Percentiles rank a stretch among this genome's conserved stretches.
Conservation (phyloP, 2,888 invertebrate genomes). For the Deilephila elpenor region DNA sequence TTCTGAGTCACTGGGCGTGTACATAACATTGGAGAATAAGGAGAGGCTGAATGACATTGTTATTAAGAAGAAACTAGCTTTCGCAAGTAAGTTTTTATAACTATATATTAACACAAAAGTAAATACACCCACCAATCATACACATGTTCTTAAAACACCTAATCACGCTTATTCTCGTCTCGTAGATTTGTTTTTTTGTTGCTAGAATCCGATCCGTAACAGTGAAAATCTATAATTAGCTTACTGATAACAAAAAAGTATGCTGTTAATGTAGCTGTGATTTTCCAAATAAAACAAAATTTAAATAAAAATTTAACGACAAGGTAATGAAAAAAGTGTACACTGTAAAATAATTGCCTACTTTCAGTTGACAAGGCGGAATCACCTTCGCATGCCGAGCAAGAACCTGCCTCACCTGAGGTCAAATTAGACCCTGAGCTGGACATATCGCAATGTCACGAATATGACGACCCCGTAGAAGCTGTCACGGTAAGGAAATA, state of each 20-base stretch:
- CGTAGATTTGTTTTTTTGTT: no score
- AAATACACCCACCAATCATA: no score
- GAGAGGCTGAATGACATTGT: slow-evolving; percentile 60
- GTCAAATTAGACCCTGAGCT: slow-evolving; percentile 42
- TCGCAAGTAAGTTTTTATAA: slow-evolving; percentile 43
- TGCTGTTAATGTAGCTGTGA: no score
- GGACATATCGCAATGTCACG: slow-evolving; percentile 60
- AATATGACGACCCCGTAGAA: slow-evolving; percentile 71
- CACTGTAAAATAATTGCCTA: slow-evolving; percentile 16
- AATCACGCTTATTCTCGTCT: no score
- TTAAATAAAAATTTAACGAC: neutral
- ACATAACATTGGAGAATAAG: slow-evolving; percentile 53
- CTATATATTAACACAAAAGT: no score
- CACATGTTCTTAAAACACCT: no score
- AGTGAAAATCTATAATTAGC: no score
- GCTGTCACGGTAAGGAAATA: slow-evolving; percentile 66
- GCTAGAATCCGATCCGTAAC: no score
- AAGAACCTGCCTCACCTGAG: slow-evolving; percentile 39
- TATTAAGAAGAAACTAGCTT: slow-evolving; percentile 54
- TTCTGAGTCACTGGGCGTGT: slow-evolving; percentile 73
- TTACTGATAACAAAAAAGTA: no score
- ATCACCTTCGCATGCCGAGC: slow-evolving; percentile 4
- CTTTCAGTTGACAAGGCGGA: slow-evolving; percentile 49
- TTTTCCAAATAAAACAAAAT: neutral
- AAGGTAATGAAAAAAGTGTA: neutral